Base-by-base conservation (phyloP, 2,113 vertebrate genomes). In the Siphamia tubifer region DNA sequence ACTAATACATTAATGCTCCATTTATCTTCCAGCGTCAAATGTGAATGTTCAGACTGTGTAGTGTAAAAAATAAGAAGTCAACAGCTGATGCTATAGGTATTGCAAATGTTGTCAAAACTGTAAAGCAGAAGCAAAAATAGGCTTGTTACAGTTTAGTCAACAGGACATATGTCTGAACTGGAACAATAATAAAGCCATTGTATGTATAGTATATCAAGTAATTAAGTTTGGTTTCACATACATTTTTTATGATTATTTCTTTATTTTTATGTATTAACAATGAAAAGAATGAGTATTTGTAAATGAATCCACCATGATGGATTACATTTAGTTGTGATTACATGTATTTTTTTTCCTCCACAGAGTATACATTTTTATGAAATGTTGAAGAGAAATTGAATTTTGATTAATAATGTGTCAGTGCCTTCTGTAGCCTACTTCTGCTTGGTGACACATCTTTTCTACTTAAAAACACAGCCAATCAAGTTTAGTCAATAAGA, bases 151-250 rank as follows among this genome's bases (percentile, higher is more conserved):
- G 20, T 31, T 56, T 15, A 20, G 24, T 24, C 51, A 51, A 48
- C 51, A 52, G 21, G 15, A 72, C 48, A 39, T 25, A 67, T 58
- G 53, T 58, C 66, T 67, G 40, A 68, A 13, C n/a, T 2, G 12
- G 15, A 13, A 10, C 11, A 0, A 13, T 39, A 36, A 69, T 15
- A 27, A 49, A 39, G 23, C 2, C 17, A 19, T 6, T n/a, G n/a
- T 21, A 4, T 19, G 20, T 17, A 40, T 21, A 19, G 38, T 16
- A 12, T 44, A 36, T 28, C 4, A 28, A 49, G 3, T 16, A 6
- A 5, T 16, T 35, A 24, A 10, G 21, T 9, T 8, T 11, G 2
- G 6, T 40, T 31, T n/a, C 31, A 12, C 8, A 4, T n/a, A n/a
- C n/a, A n/a, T n/a, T n/a, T n/a, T n/a, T n/a, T n/a, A n/a, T n/a